Evolutionary conservation across 2,888 invertebrate species (phyloP).

Genomic region (Gibbula magus): DNA sequence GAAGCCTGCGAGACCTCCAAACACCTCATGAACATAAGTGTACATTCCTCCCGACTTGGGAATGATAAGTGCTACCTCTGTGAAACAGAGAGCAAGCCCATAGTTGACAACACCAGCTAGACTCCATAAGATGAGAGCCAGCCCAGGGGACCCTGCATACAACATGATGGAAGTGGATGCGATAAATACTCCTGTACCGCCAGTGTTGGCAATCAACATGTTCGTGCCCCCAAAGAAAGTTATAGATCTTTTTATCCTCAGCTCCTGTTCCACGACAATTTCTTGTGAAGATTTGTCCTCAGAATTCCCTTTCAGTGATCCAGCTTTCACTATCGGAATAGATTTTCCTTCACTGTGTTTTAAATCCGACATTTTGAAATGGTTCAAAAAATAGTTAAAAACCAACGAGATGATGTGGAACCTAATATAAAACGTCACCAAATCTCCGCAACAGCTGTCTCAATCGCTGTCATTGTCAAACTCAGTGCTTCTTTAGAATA

Average conservation of each 20-base stretch:
- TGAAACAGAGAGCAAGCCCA: slow-evolving; percentile 48
- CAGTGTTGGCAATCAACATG: slow-evolving; percentile 50
- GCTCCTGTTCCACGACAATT: background rate
- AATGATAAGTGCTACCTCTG: slow-evolving; percentile 50
- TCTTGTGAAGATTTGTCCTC: too few relatives aligned
- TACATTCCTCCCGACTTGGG: slow-evolving; percentile 58
- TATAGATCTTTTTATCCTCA: slow-evolving; percentile 38
- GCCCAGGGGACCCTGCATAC: slow-evolving; percentile 51
- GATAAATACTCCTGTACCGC: slow-evolving; percentile 52
- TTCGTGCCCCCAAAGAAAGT: slow-evolving; percentile 33
- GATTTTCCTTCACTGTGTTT: too few relatives aligned
- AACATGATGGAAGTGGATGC: slow-evolving; percentile 48
- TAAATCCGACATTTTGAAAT: too few relatives aligned
- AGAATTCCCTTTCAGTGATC: too few relatives aligned
- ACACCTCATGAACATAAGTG: slow-evolving; percentile 48
- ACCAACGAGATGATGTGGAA: too few relatives aligned
- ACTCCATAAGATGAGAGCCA: slow-evolving; percentile 48
- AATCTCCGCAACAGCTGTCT: too few relatives aligned
- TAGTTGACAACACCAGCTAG: slow-evolving; percentile 50
- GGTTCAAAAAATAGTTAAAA: too few relatives aligned
- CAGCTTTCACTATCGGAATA: too few relatives aligned
- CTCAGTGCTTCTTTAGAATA: too few relatives aligned
- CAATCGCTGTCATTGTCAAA: too few relatives aligned
- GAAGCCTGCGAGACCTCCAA: slow-evolving; percentile 51
- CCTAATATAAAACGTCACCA: too few relatives aligned